Evolutionary conservation across 1,140 invertebrate genomes (phyloP).

Genomic region (Bombus impatiens): DNA sequence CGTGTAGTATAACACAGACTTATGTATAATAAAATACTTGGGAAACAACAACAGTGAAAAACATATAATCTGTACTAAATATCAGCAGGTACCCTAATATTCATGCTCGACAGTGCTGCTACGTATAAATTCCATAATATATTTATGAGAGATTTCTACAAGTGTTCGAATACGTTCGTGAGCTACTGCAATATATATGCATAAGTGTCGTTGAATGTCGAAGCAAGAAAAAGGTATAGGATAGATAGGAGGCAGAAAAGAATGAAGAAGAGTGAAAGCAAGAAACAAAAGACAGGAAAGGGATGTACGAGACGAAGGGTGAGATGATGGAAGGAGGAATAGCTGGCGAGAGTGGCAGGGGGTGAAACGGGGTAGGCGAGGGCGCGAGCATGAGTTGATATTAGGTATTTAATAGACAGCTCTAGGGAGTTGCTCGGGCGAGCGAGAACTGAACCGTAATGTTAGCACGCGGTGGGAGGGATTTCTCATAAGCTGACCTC

Average conservation of each 20-base stretch:
- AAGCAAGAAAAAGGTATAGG: neutral
- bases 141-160: no score
- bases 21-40: no score
- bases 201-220: neutral
- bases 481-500: constrained; percentile 79
- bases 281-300: constrained; percentile 18
- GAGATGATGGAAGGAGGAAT: constrained; percentile 16
- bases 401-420: constrained; percentile 79
- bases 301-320: constrained; percentile 1
- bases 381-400: constrained; percentile 73
- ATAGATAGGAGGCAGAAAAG: neutral
- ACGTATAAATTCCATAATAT: no score
- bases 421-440: constrained; percentile 70
- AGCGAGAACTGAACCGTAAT: constrained; percentile 74
- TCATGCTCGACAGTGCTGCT: no score
- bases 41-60: no score
- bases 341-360: constrained; percentile 4
- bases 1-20: no score
- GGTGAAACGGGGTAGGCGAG: constrained; percentile 12
- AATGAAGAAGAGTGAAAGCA: neutral
- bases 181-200: neutral
- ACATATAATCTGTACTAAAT: no score
- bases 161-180: no score
- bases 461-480: constrained; percentile 72
- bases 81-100: no score